phyloP scores from a whole-genome alignment of 2,888 invertebrate genomes.

The Lissonota sp. region DNA sequence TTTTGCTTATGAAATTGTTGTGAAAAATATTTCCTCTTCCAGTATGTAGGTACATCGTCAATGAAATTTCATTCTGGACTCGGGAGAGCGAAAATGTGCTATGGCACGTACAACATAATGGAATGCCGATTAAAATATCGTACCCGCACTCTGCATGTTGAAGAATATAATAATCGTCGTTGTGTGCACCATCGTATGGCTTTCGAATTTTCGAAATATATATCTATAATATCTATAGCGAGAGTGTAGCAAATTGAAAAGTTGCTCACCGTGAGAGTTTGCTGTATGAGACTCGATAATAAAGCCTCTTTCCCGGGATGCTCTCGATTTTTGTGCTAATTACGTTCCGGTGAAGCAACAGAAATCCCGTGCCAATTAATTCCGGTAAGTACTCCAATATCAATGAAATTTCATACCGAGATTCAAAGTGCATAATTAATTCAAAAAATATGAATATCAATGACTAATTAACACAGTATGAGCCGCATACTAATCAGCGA shows the following conservation, averaged over 20 bases:
- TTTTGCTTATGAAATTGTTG: too few relatives aligned
- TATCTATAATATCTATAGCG: neutral
- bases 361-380: neutral
- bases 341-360: neutral
- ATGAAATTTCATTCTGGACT: constrained; percentile 32
- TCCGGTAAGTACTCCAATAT: neutral
- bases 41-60: constrained; percentile 15
- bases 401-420: neutral
- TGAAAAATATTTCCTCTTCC: too few relatives aligned
- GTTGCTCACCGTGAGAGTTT: neutral
- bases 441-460: too few relatives aligned
- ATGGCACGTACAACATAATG: constrained; percentile 26
- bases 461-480: too few relatives aligned
- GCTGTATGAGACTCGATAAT: constrained; percentile 3
- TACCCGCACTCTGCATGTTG: constrained; percentile 12
- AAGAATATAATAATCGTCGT: neutral
- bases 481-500: too few relatives aligned
- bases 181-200: neutral
- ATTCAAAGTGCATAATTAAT: too few relatives aligned
- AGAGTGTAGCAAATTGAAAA: neutral
- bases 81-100: constrained; percentile 16
- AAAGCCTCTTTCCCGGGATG: neutral
- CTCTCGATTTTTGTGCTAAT: constrained; percentile 13
- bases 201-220: too few relatives aligned
- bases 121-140: constrained; percentile 50